phyloP scores from a whole-genome alignment of 2,888 invertebrate species.

The Agriopis leucophaearia region DNA sequence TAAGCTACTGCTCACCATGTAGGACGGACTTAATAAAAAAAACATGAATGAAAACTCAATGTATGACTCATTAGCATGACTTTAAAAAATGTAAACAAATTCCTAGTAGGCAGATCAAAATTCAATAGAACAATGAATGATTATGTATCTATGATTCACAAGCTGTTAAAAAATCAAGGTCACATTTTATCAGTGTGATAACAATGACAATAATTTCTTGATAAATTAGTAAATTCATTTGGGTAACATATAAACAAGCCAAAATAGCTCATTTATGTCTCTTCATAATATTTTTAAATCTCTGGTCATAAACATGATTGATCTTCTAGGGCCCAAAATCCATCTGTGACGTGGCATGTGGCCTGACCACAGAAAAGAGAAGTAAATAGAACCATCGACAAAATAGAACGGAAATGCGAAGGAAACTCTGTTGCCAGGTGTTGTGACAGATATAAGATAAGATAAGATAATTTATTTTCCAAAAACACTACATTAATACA shows the following conservation, averaged over 20 bases:
- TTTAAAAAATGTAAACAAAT: constrained; percentile 3
- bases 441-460: too few relatives aligned
- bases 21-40: neutral
- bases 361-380: too few relatives aligned
- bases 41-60: neutral
- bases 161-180: constrained; percentile 1
- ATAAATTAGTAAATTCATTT: neutral
- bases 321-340: too few relatives aligned
- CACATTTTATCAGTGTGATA: constrained; percentile 3
- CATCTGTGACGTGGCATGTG: too few relatives aligned
- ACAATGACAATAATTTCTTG: neutral
- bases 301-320: too few relatives aligned
- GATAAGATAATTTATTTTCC: too few relatives aligned
- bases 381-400: too few relatives aligned
- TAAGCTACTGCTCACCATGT: neutral
- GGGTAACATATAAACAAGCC: neutral
- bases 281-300: neutral
- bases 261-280: neutral
- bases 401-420: too few relatives aligned
- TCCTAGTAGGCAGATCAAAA: constrained; percentile 11
- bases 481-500: too few relatives aligned
- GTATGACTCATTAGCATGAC: constrained; percentile 17
- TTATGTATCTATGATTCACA: constrained; percentile 1
- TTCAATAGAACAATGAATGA: constrained; percentile 10
- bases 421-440: too few relatives aligned